Percentiles rank a stretch among this genome's conserved stretches.
phyloP scores from a whole-genome alignment of 2,797 vertebrate genomes.

The Sternotherus odoratus region DNA sequence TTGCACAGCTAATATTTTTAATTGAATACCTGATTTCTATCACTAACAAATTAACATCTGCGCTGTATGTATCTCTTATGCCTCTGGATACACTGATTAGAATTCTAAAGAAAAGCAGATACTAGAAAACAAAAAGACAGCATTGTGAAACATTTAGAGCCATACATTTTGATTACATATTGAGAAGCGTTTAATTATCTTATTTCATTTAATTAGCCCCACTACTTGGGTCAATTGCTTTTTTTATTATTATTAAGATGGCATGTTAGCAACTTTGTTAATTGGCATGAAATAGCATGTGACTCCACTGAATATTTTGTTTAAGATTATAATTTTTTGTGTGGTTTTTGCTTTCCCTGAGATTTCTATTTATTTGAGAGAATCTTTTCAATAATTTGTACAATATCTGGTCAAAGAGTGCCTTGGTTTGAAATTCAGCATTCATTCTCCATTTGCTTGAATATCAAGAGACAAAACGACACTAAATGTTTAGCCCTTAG shows the following conservation, averaged over 20 bases:
- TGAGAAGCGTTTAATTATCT: conserved; percentile 81
- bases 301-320: conserved; percentile 43
- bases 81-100: conserved; percentile 75
- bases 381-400: background rate
- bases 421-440: conserved; percentile 11
- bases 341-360: background rate
- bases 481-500: background rate
- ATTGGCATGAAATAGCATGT: conserved; percentile 74
- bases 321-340: background rate
- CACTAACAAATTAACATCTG: conserved; percentile 79
- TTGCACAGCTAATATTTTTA: conserved; percentile 76
- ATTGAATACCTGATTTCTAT: conserved; percentile 82
- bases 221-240: conserved; percentile 78
- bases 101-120: conserved; percentile 71
- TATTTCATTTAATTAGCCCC: conserved; percentile 81
- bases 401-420: background rate
- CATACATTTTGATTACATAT: conserved; percentile 77
- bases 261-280: conserved; percentile 72
- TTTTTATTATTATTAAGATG: conserved; percentile 78
- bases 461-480: background rate
- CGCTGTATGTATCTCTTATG: conserved; percentile 64
- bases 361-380: conserved; percentile 3
- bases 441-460: background rate
- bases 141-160: conserved; percentile 78
- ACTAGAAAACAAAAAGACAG: conserved; percentile 77